Base-by-base conservation (phyloP, 1,140 invertebrate genomes). In the Sitophilus oryzae region DNA sequence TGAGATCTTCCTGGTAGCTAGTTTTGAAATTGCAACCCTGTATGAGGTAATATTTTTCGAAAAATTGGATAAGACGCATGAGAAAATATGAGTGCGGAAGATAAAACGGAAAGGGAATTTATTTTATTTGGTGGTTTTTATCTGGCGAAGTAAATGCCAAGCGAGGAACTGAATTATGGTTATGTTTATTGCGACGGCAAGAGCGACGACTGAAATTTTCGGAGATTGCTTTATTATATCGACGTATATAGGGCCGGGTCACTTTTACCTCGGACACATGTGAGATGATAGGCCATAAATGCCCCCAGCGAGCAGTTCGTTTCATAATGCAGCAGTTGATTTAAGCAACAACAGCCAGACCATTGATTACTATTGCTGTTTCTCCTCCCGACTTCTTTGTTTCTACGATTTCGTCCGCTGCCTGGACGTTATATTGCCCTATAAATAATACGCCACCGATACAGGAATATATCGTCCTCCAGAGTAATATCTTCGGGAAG, bases 141-240 rank as follows among this genome's bases (percentile, higher is more conserved):
- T 50, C 37, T 41, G 11, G 15, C 22, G 38, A 45, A 51, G 30
- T 37, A 58, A 48, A 56, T 55, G 58, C 52, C 52, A 62, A 42
- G 43, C 47, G 59, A 30, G 60, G 59, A 62, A 44, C 44, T 69
- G 66, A 70, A 60, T 70, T 70, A 70, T 68, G 66, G 65, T 68
- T 70, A 68, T 70, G 66, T 67, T 70, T 70, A 70, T 68, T 45
- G 62, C 59, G 41, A 20, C 41, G 46, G 64, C 52, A 61, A 63
- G 59, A 64, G 56, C 62, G 59, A 59, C 61, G n/a, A n/a, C n/a
- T n/a, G 59, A 46, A 66, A 63, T 52, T 60, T 69, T 68, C 60
- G 58, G 58, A 68, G 66, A 70, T 70, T 70, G 66, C 68, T 70
- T 68, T 70, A 70, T 70, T 70, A 70, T 70, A 65, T 66, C 60